Conservation (phyloP, 2,797 vertebrate species). For the Varecia variegata region DNA sequence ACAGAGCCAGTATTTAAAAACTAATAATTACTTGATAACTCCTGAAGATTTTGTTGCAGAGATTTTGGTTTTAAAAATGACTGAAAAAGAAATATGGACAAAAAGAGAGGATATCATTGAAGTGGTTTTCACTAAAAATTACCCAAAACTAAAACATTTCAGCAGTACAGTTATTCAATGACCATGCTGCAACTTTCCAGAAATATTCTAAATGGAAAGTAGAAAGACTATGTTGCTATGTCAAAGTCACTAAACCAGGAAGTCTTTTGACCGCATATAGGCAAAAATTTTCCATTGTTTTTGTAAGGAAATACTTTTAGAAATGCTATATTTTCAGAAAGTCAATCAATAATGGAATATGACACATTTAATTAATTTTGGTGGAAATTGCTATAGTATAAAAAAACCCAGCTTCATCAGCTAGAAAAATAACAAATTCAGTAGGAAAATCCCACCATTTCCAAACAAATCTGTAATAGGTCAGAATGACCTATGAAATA, state of each 20-base stretch:
- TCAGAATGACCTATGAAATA: background rate
- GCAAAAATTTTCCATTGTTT: background rate
- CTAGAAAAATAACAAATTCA: background rate
- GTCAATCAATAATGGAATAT: background rate
- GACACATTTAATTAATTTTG: background rate
- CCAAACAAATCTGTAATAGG: background rate
- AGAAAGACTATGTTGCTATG: background rate
- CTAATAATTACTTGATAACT: background rate
- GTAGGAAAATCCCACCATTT: background rate
- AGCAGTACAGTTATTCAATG: background rate
- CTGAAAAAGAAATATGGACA: background rate
- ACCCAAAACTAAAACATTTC: background rate
- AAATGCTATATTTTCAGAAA: background rate
- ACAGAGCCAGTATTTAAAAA: background rate
- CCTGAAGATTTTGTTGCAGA: background rate
- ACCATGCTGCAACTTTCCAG: background rate
- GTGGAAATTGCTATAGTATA: background rate
- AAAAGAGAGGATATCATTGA: background rate
- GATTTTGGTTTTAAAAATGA: background rate
- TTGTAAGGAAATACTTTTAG: background rate
- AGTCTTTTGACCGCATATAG: background rate
- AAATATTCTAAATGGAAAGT: background rate
- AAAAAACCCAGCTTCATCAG: background rate
- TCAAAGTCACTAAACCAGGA: background rate
- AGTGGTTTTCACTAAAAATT: background rate